Evolutionary conservation across 2,797 vertebrate species (phyloP).

Genomic region (Anableps anableps): DNA sequence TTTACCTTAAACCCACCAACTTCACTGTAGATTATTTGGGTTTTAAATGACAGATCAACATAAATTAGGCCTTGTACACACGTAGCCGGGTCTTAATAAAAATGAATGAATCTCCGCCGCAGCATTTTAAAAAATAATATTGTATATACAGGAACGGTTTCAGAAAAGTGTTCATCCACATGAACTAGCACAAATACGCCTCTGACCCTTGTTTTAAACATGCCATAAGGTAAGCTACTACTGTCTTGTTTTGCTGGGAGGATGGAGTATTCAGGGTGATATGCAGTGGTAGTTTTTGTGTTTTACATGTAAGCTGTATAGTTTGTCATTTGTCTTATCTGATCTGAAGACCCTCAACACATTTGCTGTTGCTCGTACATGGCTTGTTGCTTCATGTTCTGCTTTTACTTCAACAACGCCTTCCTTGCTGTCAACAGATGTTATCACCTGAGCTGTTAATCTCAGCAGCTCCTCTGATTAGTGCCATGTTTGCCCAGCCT

Average conservation of each 20-base stretch:
- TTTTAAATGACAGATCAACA: not conserved
- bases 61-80: no score
- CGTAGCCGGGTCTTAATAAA: no score
- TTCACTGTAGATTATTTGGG: not conserved
- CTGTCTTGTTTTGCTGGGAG: not conserved
- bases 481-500: not conserved
- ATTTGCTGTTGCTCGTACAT: not conserved
- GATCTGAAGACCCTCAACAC: not conserved
- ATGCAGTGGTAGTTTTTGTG: not conserved
- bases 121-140: no score
- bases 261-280: not conserved
- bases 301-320: not conserved
- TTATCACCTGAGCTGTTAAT: not conserved
- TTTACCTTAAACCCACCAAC: not conserved
- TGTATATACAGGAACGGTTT: no score
- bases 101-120: no score
- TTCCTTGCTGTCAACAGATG: not conserved
- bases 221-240: not conserved
- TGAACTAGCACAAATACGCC: no score
- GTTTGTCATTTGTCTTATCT: not conserved
- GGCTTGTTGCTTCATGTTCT: not conserved
- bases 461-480: not conserved
- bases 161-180: no score
- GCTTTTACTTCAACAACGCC: not conserved
- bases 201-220: no score